Evolutionary conservation across 92 coral and sea anemone genomes (phyloP).

Genomic region (Scolanthus callimorphus): DNA sequence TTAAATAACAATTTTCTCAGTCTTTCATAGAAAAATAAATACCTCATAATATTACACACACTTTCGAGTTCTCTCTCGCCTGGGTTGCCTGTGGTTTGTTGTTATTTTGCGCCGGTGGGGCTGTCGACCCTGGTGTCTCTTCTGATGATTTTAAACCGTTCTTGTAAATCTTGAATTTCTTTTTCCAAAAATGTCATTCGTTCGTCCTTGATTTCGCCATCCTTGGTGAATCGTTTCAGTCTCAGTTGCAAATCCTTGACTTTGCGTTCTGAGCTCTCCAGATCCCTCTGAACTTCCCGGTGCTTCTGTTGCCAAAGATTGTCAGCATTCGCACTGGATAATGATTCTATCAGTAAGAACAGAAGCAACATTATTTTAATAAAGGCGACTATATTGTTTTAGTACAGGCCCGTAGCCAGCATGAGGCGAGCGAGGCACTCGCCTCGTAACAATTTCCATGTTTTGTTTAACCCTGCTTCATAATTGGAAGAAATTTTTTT

Average conservation of each 20-base stretch:
- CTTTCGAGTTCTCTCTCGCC: not conserved
- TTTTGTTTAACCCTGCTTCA: too few species aligned
- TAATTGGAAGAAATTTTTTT: too few species aligned
- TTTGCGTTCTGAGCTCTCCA: constrained; percentile 88
- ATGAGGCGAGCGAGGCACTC: too few species aligned
- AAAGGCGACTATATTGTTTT: too few species aligned
- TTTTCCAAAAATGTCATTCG: constrained; percentile 77
- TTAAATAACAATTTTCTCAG: too few species aligned
- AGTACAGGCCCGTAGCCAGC: too few species aligned
- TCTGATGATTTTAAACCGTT: constrained; percentile 49
- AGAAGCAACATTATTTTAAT: too few species aligned
- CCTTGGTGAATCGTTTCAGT: constrained; percentile 89
- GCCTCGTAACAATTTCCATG: too few species aligned
- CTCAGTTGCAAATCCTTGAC: constrained; percentile 94
- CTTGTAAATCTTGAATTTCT: constrained; percentile 75
- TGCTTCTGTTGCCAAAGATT: constrained; percentile 48
- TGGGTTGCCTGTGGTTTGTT: not conserved
- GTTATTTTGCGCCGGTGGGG: not conserved
- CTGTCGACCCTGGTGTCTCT: constrained; percentile 32
- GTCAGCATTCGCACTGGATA: constrained; percentile 2
- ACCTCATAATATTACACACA: not conserved
- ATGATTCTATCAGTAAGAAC: not conserved
- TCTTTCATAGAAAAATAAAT: not conserved
- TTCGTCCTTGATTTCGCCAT: constrained; percentile 89
- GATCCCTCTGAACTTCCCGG: constrained; percentile 68